phyloP scores from a whole-genome alignment of 2,888 invertebrate species.

The Andrena fulva region DNA sequence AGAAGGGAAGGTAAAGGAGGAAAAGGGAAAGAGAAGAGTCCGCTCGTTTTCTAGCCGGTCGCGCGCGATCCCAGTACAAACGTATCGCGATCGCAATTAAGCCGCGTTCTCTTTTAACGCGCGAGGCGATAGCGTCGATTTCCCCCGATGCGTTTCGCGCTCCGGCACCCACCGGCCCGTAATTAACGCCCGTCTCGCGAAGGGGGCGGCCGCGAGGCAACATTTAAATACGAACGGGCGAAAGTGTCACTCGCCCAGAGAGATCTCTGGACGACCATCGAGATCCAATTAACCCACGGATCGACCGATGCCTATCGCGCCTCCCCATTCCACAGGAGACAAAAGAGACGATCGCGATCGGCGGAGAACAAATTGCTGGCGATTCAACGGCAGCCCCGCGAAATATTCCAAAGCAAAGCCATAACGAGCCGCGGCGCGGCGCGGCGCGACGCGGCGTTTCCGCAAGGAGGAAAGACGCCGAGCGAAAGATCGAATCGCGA shows the following conservation, averaged over 20 bases:
- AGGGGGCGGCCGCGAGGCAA: slow-evolving; percentile 4
- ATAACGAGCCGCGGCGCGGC: neutral
- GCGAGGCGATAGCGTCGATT: slow-evolving; percentile 56
- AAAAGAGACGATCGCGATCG: neutral
- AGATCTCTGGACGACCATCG: slow-evolving; percentile 25
- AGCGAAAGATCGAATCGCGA: slow-evolving; percentile 35
- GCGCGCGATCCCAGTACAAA: slow-evolving; percentile 50
- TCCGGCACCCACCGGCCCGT: slow-evolving; percentile 22
- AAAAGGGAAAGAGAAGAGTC: slow-evolving; percentile 1
- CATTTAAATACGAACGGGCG: slow-evolving; percentile 20
- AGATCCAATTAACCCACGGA: slow-evolving; percentile 51
- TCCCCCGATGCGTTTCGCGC: slow-evolving; percentile 55
- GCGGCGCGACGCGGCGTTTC: neutral
- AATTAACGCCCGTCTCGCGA: slow-evolving; percentile 58
- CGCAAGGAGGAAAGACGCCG: neutral
- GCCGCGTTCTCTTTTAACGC: slow-evolving; percentile 47
- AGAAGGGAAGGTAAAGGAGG: neutral
- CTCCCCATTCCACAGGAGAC: too few species aligned
- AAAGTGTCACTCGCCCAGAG: slow-evolving; percentile 33
- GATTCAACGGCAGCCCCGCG: neutral
- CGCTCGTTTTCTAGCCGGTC: slow-evolving; percentile 53
- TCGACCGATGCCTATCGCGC: neutral
- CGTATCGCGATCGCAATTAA: slow-evolving; percentile 69
- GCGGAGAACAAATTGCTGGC: slow-evolving; percentile 7
- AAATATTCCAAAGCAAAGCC: neutral